Evolutionary conservation across 2,888 invertebrate genomes (phyloP).

Genomic region (Blera fallax): DNA sequence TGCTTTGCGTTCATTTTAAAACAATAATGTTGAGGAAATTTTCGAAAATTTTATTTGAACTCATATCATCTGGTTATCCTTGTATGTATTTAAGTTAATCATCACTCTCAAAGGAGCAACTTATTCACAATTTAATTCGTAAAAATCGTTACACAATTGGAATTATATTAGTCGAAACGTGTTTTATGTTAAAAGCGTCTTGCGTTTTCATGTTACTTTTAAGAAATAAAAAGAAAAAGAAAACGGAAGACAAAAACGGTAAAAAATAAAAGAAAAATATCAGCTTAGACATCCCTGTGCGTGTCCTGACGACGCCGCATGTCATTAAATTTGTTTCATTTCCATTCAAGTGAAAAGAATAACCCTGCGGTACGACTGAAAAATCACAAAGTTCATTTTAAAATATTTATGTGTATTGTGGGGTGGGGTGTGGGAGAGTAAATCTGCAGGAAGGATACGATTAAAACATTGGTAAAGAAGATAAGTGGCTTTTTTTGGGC

Average conservation of each 20-base stretch:
- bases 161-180: slow-evolving; percentile 12
- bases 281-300: slow-evolving; percentile 15
- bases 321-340: slow-evolving; percentile 29
- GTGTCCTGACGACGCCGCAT: not conserved
- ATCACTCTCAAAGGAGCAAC: slow-evolving; percentile 13
- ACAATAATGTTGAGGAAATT: not conserved
- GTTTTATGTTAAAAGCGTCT: not conserved
- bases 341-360: slow-evolving; percentile 19
- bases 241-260: not conserved
- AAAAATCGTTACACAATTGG: slow-evolving; percentile 36
- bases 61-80: slow-evolving; percentile 1
- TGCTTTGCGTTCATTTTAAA: not conserved
- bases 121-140: slow-evolving; percentile 6
- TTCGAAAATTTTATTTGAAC: slow-evolving; percentile 1
- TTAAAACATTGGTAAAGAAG: not conserved
- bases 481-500: slow-evolving; percentile 20
- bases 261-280: not conserved
- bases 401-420: not conserved
- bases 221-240: not conserved
- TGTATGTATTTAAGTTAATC: slow-evolving; percentile 9
- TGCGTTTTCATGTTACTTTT: not conserved
- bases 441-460: not conserved
- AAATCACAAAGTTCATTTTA: slow-evolving; percentile 19
- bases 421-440: not conserved
- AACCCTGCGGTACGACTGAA: slow-evolving; percentile 4